Conservation (phyloP, 2,888 invertebrate species). For the Melipona bicolor region DNA sequence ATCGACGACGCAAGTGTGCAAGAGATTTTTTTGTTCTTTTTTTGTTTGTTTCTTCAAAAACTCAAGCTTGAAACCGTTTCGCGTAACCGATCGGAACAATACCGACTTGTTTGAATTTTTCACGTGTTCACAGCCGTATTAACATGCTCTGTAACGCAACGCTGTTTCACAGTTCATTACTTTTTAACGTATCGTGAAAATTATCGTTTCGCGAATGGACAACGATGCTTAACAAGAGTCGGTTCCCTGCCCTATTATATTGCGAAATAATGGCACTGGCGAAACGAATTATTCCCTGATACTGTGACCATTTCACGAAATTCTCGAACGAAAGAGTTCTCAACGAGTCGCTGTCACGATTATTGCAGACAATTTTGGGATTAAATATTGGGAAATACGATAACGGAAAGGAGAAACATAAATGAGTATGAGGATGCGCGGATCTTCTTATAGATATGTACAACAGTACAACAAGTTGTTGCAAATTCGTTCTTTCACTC, state of each 20-base stretch:
- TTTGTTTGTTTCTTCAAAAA: too few relatives aligned
- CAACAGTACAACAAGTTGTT: too few relatives aligned
- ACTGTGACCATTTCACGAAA: not conserved
- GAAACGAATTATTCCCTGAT: constrained; percentile 25
- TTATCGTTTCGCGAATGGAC: constrained; percentile 36
- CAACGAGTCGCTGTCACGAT: too few relatives aligned
- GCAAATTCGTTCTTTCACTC: not conserved
- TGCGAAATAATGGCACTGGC: constrained; percentile 20
- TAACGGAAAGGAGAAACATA: too few relatives aligned
- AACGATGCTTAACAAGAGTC: constrained; percentile 40
- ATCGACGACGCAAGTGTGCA: too few relatives aligned
- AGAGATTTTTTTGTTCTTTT: not conserved
- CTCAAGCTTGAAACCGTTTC: constrained; percentile 5
- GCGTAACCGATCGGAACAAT: constrained; percentile 39
- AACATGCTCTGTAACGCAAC: constrained; percentile 47
- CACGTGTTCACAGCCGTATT: constrained; percentile 33
- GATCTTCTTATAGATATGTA: too few relatives aligned
- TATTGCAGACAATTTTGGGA: too few relatives aligned
- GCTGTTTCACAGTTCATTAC: constrained; percentile 60
- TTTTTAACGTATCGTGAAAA: constrained; percentile 52
- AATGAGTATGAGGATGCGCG: too few relatives aligned
- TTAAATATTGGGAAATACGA: too few relatives aligned
- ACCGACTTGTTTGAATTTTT: constrained; percentile 42
- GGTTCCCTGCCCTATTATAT: constrained; percentile 16
- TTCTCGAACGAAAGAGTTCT: not conserved